Evolutionary conservation across 2,113 vertebrate species (phyloP).

Genomic region (Turnix velox): DNA sequence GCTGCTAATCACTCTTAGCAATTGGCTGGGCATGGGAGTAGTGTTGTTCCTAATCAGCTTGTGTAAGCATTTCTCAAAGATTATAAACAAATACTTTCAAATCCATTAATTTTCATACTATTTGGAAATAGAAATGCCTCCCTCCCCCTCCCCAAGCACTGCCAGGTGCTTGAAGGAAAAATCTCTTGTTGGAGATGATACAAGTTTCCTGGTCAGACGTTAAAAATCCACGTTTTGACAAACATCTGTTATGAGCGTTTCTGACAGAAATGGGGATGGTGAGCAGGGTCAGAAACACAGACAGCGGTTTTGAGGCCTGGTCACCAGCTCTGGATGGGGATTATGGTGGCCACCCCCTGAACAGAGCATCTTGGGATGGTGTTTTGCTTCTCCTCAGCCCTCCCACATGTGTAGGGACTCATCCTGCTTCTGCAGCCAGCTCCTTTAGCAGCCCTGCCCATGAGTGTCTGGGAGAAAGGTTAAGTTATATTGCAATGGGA

Average conservation of each 20-base stretch:
- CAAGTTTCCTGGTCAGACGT: not conserved
- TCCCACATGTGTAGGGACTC: fast-evolving
- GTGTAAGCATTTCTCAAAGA: not conserved
- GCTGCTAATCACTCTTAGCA: not conserved
- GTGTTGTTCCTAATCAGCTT: not conserved
- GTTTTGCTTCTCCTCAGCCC: not conserved
- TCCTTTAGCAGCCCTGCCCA: not conserved
- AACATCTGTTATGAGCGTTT: not conserved
- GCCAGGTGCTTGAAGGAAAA: not conserved
- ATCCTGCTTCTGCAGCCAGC: not conserved
- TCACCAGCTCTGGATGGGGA: not conserved
- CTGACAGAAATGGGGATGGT: not conserved
- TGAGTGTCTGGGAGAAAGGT: not conserved
- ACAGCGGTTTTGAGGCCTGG: not conserved
- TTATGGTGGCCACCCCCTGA: not conserved
- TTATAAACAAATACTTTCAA: not conserved
- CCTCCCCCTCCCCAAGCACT: not conserved
- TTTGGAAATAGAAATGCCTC: not conserved
- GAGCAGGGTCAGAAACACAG: not conserved
- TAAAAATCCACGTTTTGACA: not conserved
- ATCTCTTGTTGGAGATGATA: not conserved
- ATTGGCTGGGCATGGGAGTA: not conserved
- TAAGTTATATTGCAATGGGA: not conserved
- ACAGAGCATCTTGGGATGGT: not conserved
- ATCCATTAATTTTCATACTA: not conserved